phyloP scores from a whole-genome alignment of 1,140 invertebrate genomes.

The Drosophila varians region DNA sequence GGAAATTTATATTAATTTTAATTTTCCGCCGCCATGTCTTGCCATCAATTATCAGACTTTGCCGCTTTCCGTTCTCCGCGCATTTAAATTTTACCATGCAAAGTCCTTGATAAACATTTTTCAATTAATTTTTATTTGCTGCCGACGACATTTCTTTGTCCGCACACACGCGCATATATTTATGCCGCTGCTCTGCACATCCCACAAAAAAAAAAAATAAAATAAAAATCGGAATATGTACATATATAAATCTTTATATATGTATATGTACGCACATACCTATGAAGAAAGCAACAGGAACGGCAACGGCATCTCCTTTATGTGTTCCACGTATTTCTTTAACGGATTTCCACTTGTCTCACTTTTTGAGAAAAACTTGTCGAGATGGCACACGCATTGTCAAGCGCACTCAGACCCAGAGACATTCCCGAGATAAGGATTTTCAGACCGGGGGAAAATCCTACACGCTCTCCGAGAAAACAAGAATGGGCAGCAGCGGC shows the following conservation, averaged over 20 bases:
- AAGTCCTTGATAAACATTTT: slow-evolving; percentile 81
- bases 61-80: background rate
- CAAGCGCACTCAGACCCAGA: slow-evolving; percentile 42
- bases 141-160: slow-evolving; percentile 72
- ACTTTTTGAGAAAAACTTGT: slow-evolving; percentile 73
- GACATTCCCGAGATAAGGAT: slow-evolving; percentile 6
- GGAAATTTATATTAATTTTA: slow-evolving; percentile 41
- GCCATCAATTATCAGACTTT: slow-evolving; percentile 43
- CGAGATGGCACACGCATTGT: slow-evolving; percentile 68
- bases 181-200: slow-evolving; percentile 21
- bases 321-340: slow-evolving; percentile 76
- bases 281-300: background rate
- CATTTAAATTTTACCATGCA: slow-evolving; percentile 55
- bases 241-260: background rate
- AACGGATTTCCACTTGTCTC: slow-evolving; percentile 80
- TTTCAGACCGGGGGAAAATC: slow-evolving; percentile 13
- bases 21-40: slow-evolving; percentile 21
- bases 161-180: slow-evolving; percentile 30
- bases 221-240: background rate
- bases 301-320: slow-evolving; percentile 57
- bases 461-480: slow-evolving; percentile 24
- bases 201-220: background rate
- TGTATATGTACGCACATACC: background rate
- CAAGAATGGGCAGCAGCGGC: slow-evolving; percentile 30
- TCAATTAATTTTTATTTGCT: slow-evolving; percentile 82